These are phyloP conservation scores for Marmota flaviventris DNA, from an alignment of 2,113 vertebrate genomes.

Conservation along the genomic window DNA sequence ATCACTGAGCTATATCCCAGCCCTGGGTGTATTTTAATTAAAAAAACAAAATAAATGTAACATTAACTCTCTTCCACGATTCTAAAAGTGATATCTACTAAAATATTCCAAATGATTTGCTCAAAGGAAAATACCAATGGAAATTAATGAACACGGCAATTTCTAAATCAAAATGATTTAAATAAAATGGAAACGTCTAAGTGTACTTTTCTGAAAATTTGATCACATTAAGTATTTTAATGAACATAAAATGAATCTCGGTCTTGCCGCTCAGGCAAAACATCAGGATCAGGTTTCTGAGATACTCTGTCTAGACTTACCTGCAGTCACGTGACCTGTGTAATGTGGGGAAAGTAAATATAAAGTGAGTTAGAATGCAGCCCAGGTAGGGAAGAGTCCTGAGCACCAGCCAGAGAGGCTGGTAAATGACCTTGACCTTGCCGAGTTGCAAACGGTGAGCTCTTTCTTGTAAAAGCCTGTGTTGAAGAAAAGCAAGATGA, in stretches of 20 bases:
- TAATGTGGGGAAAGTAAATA: background rate
- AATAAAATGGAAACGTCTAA: background rate
- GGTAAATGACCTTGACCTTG: no score
- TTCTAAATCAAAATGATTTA: background rate
- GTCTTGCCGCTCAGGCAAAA: background rate
- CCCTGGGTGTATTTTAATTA: background rate
- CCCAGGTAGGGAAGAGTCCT: background rate
- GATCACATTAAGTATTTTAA: background rate
- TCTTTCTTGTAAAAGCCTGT: background rate
- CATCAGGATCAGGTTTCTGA: no score
- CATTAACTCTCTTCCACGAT: background rate
- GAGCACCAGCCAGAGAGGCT: background rate
- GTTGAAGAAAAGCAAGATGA: background rate
- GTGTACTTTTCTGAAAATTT: background rate
- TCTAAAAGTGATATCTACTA: background rate
- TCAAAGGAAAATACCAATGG: background rate
- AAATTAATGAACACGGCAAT: background rate
- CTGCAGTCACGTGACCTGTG: accelerated
- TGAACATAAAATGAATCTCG: background rate
- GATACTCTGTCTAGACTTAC: accelerated
- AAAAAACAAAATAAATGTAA: background rate
- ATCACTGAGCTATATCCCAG: background rate
- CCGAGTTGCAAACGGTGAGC: background rate
- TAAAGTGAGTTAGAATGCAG: background rate
- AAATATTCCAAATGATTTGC: background rate